Base-by-base conservation (phyloP, 1,140 invertebrate genomes). In the Lasaia peninsularis region DNA sequence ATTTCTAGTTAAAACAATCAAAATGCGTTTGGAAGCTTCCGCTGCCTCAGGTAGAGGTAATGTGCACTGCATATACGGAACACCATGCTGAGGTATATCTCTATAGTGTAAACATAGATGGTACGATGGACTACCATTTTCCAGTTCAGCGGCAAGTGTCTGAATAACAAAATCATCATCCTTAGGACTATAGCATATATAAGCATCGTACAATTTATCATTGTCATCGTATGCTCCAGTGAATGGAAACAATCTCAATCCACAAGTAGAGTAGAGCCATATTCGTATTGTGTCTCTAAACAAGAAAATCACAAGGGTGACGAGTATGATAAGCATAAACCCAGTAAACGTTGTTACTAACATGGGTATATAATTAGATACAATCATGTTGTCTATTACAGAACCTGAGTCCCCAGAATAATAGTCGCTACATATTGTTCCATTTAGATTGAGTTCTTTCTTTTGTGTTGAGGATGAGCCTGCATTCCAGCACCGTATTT, bases 181-280 rank as follows among this genome's bases (percentile, higher is more conserved):
- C 80, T 97, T 96, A 20, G 96, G 95, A 63, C 96, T 97, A 89
- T 98, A 98, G 61, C 96, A 94, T 7, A 98, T 93, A 88, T 98
- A 98, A 52, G 95, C 96, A 82, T 98, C 98, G 89, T 97, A 98
- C 28, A 96, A 91, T 78, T 97, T 97, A 74, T 96, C 95, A 65
- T 94, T 92, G 71, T 96, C 95, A 73, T 95, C 94, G 75, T 92
- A 93, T 67, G 89, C 70, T 78, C 89, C 74, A 83, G 87, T 77
- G 90, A 92, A 86, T 90, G 90, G 93, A 66, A 94, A 95, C 57
- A 97, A 92, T 48, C 96, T 91, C 5, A 97, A 91, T 14, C 96
- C 96, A 82, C 97, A 98, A 62, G 94, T 94, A 14, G 96, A 94
- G 78, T 96, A 97, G 6, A 97, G 91, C 96, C 96, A 97, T 60